These are phyloP conservation scores for Drosophila leontia DNA, from an alignment of 1,140 invertebrate genomes.

Conservation along the genomic window DNA sequence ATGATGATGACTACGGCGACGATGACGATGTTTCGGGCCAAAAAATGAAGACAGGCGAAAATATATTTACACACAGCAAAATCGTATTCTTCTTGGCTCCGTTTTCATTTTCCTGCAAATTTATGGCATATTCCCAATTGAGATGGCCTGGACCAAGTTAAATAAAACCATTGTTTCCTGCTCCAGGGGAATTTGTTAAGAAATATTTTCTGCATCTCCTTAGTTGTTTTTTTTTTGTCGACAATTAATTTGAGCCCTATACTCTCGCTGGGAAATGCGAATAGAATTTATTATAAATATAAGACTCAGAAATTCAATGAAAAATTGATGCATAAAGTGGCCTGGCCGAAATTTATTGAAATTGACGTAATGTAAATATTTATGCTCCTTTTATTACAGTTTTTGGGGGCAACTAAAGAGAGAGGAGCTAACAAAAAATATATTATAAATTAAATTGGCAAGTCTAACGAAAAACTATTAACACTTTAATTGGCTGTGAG, in stretches of 20 bases:
- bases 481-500: neutral
- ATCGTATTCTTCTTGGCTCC: slow-evolving; percentile 23
- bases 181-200: slow-evolving; percentile 26
- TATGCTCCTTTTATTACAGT: neutral
- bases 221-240: neutral
- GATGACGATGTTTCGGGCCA: slow-evolving; percentile 19
- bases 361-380: slow-evolving; percentile 23
- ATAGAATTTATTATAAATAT: slow-evolving; percentile 30
- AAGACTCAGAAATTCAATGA: slow-evolving; percentile 36
- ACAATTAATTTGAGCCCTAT: slow-evolving; percentile 42
- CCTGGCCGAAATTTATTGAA: slow-evolving; percentile 32
- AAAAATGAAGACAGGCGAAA: slow-evolving; percentile 41
- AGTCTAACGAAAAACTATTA: neutral
- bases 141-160: slow-evolving; percentile 25
- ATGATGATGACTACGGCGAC: slow-evolving; percentile 27
- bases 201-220: slow-evolving; percentile 4
- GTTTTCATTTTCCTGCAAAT: slow-evolving; percentile 42
- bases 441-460: neutral
- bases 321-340: slow-evolving; percentile 53
- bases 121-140: slow-evolving; percentile 70
- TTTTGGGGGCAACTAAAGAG: neutral
- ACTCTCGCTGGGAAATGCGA: slow-evolving; percentile 16
- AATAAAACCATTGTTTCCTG: slow-evolving; percentile 33
- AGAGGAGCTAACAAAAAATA: neutral
- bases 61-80: slow-evolving; percentile 39